Evolutionary conservation across 2,113 vertebrate genomes (phyloP).

Genomic region (Alces alces): DNA sequence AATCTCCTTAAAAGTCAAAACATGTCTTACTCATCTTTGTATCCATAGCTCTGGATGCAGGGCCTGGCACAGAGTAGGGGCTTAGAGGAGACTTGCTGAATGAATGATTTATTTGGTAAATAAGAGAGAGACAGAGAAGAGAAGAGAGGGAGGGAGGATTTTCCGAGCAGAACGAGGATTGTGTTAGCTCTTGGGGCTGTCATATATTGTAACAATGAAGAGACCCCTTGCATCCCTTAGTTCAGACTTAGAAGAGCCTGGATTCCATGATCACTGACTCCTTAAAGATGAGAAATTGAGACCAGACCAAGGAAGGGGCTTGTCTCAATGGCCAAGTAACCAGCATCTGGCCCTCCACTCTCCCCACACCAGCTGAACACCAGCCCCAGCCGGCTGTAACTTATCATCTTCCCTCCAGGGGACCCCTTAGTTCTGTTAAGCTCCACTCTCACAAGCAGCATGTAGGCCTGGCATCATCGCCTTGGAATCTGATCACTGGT

Average conservation of each 20-base stretch:
- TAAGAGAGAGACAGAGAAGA: background rate
- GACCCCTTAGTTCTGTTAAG: conserved; percentile 61
- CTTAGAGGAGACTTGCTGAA: background rate
- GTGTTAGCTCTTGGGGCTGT: background rate
- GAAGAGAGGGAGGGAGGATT: background rate
- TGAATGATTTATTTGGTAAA: background rate
- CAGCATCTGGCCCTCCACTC: conserved; percentile 54
- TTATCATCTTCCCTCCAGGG: conserved; percentile 48
- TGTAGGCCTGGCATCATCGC: conserved; percentile 61
- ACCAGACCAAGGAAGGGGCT: background rate
- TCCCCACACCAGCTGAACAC: conserved; percentile 60
- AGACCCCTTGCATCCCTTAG: background rate
- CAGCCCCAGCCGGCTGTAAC: conserved; percentile 53
- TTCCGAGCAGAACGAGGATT: background rate
- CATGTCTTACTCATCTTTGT: background rate
- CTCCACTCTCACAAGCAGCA: conserved; percentile 60
- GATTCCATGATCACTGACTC: background rate
- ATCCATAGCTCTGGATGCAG: background rate
- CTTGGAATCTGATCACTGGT: conserved; percentile 74
- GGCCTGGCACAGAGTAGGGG: background rate
- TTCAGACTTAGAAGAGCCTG: background rate
- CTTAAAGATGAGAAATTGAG: background rate
- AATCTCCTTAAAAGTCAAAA: background rate
- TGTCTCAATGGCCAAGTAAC: background rate
- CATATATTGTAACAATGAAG: background rate